phyloP scores from a whole-genome alignment of 2,113 vertebrate genomes.

The Columba livia region DNA sequence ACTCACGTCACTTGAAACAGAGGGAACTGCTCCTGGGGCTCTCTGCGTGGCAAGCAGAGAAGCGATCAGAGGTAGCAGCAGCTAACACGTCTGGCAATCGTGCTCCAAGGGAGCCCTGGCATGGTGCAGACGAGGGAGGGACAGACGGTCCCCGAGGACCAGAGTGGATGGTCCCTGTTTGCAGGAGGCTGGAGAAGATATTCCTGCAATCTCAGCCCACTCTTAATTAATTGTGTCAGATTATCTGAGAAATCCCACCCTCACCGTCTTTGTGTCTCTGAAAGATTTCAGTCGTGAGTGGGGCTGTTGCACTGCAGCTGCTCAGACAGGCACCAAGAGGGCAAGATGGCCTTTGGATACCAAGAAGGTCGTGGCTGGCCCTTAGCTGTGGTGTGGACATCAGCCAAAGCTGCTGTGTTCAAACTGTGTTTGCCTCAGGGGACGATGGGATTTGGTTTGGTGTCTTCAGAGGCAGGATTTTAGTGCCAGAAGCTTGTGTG shows the following conservation, averaged over 20 bases:
- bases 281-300: background rate
- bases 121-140: background rate
- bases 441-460: background rate
- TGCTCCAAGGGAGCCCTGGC: background rate
- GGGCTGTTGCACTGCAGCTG: background rate
- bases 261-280: background rate
- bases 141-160: fast-evolving
- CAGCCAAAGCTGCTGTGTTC: background rate
- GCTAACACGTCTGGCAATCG: background rate
- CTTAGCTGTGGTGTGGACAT: background rate
- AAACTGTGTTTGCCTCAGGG: background rate
- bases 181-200: background rate
- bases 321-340: background rate
- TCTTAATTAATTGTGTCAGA: background rate
- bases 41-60: background rate
- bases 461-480: constrained; percentile 7
- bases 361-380: background rate
- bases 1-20: background rate
- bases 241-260: background rate
- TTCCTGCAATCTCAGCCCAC: background rate
- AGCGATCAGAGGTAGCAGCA: background rate
- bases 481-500: background rate
- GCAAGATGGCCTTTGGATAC: background rate
- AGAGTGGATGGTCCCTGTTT: background rate
- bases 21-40: background rate